A percentile compares a stretch with the other conserved stretches of the same genome.
Conservation (phyloP, 2,888 invertebrate species). For the Oscheius onirici region DNA sequence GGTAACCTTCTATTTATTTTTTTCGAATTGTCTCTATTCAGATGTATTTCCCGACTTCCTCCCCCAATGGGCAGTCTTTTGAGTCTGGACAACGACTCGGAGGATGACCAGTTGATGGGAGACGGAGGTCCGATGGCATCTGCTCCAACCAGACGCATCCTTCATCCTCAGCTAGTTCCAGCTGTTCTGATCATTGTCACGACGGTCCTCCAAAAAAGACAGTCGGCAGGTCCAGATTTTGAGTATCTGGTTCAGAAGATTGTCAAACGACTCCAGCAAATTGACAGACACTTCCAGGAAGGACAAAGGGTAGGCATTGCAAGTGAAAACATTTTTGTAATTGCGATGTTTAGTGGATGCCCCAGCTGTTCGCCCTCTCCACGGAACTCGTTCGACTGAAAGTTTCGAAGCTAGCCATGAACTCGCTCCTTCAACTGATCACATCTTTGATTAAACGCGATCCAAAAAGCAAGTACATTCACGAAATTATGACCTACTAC, state of each 20-base stretch:
- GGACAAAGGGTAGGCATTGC: slow-evolving; percentile 12
- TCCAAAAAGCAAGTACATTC: slow-evolving; percentile 10
- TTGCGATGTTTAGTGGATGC: slow-evolving; percentile 28
- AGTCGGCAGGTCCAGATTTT: neutral
- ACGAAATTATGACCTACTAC: slow-evolving; percentile 18
- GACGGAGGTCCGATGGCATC: slow-evolving; percentile 23
- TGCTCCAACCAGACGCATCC: slow-evolving; percentile 5
- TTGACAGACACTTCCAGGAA: slow-evolving; percentile 23
- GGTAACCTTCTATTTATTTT: slow-evolving; percentile 1
- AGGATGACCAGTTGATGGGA: slow-evolving; percentile 35
- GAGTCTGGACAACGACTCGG: slow-evolving; percentile 32
- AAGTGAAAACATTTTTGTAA: too few species aligned
- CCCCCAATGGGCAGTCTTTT: slow-evolving; percentile 27
- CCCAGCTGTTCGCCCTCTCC: slow-evolving; percentile 18
- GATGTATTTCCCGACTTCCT: slow-evolving; percentile 32
- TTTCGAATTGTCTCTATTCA: neutral
- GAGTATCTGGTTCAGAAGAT: slow-evolving; percentile 27
- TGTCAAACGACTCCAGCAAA: slow-evolving; percentile 16
- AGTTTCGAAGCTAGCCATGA: neutral
- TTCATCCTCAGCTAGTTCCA: slow-evolving; percentile 27
- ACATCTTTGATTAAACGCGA: slow-evolving; percentile 22
- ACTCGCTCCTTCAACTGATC: slow-evolving; percentile 11
- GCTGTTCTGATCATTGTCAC: slow-evolving; percentile 16
- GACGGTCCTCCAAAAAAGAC: neutral
- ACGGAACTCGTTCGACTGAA: slow-evolving; percentile 3